These are phyloP conservation scores for Calosoma granatense DNA, from an alignment of 1,140 invertebrate genomes.

Conservation along the genomic window DNA sequence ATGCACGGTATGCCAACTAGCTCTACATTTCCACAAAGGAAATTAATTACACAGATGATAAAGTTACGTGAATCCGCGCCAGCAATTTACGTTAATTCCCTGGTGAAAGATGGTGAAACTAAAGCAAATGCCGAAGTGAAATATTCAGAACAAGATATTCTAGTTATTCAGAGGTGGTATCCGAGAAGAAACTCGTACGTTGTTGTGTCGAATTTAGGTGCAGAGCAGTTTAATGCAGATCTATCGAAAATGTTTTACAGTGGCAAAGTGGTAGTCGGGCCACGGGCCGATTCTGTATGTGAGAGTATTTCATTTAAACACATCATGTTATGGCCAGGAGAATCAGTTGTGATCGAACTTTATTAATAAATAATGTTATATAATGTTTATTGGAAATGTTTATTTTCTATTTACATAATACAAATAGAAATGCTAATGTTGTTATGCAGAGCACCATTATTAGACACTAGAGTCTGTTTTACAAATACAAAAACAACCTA, in stretches of 20 bases:
- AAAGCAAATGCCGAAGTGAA: slow-evolving; percentile 53
- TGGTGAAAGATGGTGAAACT: slow-evolving; percentile 48
- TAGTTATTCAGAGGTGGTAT: slow-evolving; percentile 65
- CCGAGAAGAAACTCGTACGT: slow-evolving; percentile 64
- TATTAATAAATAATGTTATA: slow-evolving; percentile 21
- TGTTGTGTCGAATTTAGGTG: slow-evolving; percentile 58
- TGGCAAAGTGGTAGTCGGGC: slow-evolving; percentile 56
- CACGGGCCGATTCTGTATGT: slow-evolving; percentile 41
- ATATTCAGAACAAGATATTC: slow-evolving; percentile 48
- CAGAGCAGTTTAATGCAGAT: slow-evolving; percentile 46
- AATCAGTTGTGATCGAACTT: slow-evolving; percentile 30
- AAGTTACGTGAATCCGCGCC: slow-evolving; percentile 46
- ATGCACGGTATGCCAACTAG: slow-evolving; percentile 37
- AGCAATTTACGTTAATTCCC: slow-evolving; percentile 57
- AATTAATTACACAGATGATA: slow-evolving; percentile 43
- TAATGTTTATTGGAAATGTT: slow-evolving; percentile 10
- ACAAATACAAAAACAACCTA: background rate
- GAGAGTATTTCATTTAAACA: slow-evolving; percentile 56
- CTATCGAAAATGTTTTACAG: slow-evolving; percentile 64
- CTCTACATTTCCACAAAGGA: slow-evolving; percentile 36
- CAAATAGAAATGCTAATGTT: slow-evolving; percentile 1
- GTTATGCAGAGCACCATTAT: slow-evolving; percentile 7
- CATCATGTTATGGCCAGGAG: slow-evolving; percentile 36
- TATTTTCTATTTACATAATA: slow-evolving; percentile 7
- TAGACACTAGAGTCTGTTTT: background rate